Evolutionary conservation across 2,888 invertebrate genomes (phyloP).

Genomic region (Andrena bicolor): DNA sequence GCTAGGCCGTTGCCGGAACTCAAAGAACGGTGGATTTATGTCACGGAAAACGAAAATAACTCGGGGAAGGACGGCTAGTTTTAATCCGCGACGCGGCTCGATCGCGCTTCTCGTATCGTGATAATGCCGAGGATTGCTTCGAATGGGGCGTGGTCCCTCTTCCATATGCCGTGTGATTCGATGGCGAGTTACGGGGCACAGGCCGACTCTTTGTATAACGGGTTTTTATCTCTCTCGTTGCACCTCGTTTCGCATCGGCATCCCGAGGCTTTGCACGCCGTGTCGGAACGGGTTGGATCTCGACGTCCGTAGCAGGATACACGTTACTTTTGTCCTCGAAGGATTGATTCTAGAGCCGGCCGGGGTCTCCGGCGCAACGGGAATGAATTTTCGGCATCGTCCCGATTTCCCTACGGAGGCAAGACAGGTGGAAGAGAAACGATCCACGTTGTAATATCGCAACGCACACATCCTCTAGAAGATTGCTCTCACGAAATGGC

Average conservation of each 20-base stretch:
- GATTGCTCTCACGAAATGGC: conserved; percentile 65
- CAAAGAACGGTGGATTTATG: conserved; percentile 51
- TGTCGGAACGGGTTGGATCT: conserved; percentile 17
- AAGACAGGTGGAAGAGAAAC: conserved; percentile 22
- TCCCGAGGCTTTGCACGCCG: conserved; percentile 29
- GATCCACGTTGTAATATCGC: conserved; percentile 36
- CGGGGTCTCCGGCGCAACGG: background rate
- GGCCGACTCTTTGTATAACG: conserved; percentile 32
- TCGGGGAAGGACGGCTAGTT: conserved; percentile 31
- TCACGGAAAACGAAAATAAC: conserved; percentile 29
- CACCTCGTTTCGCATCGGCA: conserved; percentile 25
- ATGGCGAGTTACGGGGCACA: conserved; percentile 39
- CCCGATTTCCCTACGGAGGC: conserved; percentile 18
- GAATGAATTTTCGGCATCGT: conserved; percentile 27
- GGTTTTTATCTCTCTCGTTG: conserved; percentile 38
- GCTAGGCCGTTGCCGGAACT: conserved; percentile 45
- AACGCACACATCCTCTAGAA: conserved; percentile 61
- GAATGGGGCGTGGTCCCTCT: conserved; percentile 66
- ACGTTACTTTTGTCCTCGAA: conserved; percentile 1
- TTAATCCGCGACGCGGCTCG: conserved; percentile 36
- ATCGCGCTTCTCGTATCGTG: conserved; percentile 52
- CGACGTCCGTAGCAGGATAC: conserved; percentile 26
- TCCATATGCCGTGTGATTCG: conserved; percentile 61
- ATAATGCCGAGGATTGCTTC: conserved; percentile 36
- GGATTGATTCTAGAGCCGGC: conserved; percentile 10